Evolutionary conservation across 2,888 invertebrate species (phyloP).

Genomic region (Sceliomorpha sp.): DNA sequence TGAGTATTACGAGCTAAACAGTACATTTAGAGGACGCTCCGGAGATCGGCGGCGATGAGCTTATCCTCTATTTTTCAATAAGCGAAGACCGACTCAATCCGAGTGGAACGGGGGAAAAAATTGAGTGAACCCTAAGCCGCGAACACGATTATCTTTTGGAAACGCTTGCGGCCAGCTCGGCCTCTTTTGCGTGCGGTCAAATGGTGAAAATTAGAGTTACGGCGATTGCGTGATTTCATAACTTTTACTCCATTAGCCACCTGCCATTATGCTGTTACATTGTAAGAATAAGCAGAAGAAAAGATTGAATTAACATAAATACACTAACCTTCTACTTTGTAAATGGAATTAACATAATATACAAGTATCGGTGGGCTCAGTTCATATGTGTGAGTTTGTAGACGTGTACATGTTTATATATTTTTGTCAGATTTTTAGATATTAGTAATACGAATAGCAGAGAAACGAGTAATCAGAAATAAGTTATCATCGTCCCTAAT

Average conservation of each 20-base stretch:
- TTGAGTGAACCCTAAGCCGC: slow-evolving; percentile 77
- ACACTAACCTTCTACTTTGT: no score
- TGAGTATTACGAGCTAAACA: slow-evolving; percentile 45
- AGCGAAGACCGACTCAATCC: slow-evolving; percentile 54
- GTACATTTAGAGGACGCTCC: slow-evolving; percentile 42
- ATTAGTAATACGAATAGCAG: no score
- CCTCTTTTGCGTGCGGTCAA: slow-evolving; percentile 26
- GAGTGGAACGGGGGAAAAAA: slow-evolving; percentile 76
- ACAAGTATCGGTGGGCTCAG: no score
- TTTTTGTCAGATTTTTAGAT: no score
- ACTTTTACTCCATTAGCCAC: slow-evolving; percentile 25
- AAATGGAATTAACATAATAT: no score
- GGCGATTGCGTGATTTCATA: slow-evolving; percentile 26
- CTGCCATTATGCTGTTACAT: slow-evolving; percentile 41
- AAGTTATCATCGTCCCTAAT: no score
- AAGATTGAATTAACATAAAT: no score
- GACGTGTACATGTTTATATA: no score
- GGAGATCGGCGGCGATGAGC: slow-evolving; percentile 29
- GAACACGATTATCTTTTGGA: slow-evolving; percentile 73
- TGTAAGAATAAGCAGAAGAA: no score
- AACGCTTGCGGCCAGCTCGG: slow-evolving; percentile 48
- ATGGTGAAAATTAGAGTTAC: slow-evolving; percentile 49
- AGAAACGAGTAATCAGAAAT: no score
- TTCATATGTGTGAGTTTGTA: no score
- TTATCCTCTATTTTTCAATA: slow-evolving; percentile 57